Evolutionary conservation across 2,797 vertebrate genomes (phyloP).

Genomic region (Tympanoctomys barrerae): DNA sequence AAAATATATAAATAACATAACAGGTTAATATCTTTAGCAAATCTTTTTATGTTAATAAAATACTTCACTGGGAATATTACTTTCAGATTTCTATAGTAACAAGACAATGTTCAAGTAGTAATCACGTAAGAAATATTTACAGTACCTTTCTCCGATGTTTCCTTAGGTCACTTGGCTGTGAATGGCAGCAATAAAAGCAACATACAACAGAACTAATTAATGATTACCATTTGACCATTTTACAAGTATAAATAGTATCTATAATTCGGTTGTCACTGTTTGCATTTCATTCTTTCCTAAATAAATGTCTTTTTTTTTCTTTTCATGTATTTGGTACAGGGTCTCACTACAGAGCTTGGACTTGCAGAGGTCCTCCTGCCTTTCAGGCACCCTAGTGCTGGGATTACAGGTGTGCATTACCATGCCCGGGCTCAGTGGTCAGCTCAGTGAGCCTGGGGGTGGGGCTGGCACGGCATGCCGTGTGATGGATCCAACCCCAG

Average conservation of each 20-base stretch:
- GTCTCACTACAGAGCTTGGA: no score
- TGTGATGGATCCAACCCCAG: no score
- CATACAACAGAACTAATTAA: conserved; percentile 79
- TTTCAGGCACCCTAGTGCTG: no score
- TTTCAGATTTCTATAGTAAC: not conserved
- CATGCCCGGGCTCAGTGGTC: no score
- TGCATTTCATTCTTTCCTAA: not conserved
- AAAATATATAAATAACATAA: not conserved
- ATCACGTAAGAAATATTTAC: not conserved
- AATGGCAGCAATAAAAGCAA: conserved; percentile 79
- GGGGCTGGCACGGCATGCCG: no score
- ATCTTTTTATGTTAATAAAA: conserved; percentile 26
- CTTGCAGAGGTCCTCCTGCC: no score
- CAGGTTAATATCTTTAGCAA: not conserved
- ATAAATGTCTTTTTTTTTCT: not conserved
- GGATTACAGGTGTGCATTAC: no score
- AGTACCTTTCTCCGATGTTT: conserved; percentile 99
- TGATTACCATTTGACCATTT: conserved; percentile 37
- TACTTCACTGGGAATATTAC: not conserved
- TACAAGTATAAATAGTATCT: not conserved
- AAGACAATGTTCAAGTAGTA: not conserved
- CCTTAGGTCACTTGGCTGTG: conserved; percentile 98
- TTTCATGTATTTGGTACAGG: no score
- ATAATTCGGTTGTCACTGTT: not conserved
- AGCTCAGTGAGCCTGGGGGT: no score